These are phyloP conservation scores for Uloborus diversus DNA, from an alignment of 1,140 invertebrate species.

Conservation along the genomic window DNA sequence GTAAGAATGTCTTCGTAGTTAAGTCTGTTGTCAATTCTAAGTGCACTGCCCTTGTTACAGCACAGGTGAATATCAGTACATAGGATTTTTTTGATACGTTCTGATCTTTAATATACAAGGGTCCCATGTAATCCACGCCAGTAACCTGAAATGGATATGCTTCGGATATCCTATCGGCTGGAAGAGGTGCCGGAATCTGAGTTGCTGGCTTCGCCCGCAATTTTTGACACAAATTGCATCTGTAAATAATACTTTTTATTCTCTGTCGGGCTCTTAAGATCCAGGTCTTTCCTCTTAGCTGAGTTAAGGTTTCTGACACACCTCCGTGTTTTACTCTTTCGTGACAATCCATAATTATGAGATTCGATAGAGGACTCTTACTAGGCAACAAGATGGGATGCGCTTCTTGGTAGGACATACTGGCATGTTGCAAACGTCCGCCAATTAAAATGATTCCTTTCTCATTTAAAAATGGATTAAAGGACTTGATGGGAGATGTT, in stretches of 20 bases:
- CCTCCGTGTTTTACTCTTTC: neutral
- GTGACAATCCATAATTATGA: neutral
- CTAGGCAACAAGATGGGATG: too few relatives aligned
- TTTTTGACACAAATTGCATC: neutral
- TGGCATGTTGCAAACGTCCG: too few relatives aligned
- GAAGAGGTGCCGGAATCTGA: neutral
- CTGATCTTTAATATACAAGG: conserved; percentile 4
- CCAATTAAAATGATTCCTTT: too few relatives aligned
- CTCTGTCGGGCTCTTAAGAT: neutral
- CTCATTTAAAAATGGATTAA: too few relatives aligned
- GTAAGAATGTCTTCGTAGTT: too few relatives aligned
- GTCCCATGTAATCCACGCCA: conserved; percentile 4
- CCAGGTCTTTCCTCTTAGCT: neutral
- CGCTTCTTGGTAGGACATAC: too few relatives aligned
- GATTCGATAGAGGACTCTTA: too few relatives aligned
- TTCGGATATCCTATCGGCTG: neutral
- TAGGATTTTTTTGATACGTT: too few relatives aligned
- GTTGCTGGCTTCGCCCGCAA: neutral
- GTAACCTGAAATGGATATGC: neutral
- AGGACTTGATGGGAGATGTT: too few relatives aligned
- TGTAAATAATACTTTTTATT: neutral
- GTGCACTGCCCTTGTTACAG: too few relatives aligned
- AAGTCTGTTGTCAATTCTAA: too few relatives aligned
- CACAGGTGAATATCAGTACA: too few relatives aligned
- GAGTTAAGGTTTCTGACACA: neutral